Percentiles rank a stretch among this genome's conserved stretches.
Evolutionary conservation across 2,797 vertebrate species (phyloP).

Genomic region (Petrocephalus schoutedeni): DNA sequence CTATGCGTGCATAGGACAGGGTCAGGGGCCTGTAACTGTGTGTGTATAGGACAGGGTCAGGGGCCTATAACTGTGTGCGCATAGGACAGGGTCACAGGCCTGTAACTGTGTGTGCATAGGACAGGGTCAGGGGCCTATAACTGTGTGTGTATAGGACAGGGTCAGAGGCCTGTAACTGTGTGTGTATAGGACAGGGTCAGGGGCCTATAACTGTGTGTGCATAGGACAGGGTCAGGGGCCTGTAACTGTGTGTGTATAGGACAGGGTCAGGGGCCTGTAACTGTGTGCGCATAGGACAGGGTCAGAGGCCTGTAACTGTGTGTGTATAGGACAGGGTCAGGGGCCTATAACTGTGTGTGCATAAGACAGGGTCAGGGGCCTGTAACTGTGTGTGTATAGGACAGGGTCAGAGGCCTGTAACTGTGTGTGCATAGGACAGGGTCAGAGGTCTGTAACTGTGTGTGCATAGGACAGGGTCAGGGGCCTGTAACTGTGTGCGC

Average conservation of each 20-base stretch:
- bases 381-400: too few species aligned
- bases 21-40: background rate
- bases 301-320: too few species aligned
- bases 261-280: too few species aligned
- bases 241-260: too few species aligned
- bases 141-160: background rate
- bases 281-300: too few species aligned
- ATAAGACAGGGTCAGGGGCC: too few species aligned
- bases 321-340: too few species aligned
- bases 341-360: too few species aligned
- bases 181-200: background rate
- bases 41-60: background rate
- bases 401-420: background rate
- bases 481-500: background rate
- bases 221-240: too few species aligned
- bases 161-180: background rate
- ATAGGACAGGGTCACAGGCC: background rate
- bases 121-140: background rate
- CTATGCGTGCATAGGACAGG: too few species aligned
- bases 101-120: background rate
- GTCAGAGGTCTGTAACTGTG: background rate
- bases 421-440: background rate
- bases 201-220: background rate
- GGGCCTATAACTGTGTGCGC: background rate
- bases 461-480: background rate